A percentile compares a stretch with the other conserved stretches of the same genome.
Evolutionary conservation across 2,113 vertebrate species (phyloP).

Genomic region (Scopus umbretta): DNA sequence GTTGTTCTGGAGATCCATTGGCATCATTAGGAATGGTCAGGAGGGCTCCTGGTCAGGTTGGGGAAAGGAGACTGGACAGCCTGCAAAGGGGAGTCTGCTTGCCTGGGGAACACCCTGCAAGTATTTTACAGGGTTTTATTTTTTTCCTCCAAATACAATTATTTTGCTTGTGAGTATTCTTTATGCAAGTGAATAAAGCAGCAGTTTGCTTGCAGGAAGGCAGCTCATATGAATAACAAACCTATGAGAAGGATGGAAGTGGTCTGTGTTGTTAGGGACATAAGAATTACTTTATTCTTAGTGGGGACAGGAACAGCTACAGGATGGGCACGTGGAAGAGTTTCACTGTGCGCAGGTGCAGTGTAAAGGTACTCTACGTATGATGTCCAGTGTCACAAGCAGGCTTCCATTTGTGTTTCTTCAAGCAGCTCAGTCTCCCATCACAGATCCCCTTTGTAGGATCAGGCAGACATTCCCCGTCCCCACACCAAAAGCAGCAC

Average conservation of each 20-base stretch:
- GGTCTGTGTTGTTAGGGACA: neutral
- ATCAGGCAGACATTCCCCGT: rapidly evolving
- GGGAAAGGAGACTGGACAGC: no score
- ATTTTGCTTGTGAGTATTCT: neutral
- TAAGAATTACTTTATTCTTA: neutral
- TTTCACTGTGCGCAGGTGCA: neutral
- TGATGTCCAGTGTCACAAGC: neutral
- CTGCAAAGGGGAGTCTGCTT: neutral
- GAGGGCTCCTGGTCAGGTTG: neutral
- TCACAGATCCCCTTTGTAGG: no score
- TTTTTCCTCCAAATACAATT: neutral
- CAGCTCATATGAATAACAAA: neutral
- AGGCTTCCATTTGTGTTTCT: rapidly evolving
- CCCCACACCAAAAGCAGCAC: neutral
- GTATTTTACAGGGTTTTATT: neutral
- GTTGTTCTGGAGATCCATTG: neutral
- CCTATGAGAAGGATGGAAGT: neutral
- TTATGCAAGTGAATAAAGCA: neutral
- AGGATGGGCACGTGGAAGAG: neutral
- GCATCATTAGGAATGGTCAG: neutral
- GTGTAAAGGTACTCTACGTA: rapidly evolving
- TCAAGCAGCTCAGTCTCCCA: neutral
- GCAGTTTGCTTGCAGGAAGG: neutral
- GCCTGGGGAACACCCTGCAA: neutral
- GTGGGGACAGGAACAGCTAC: neutral